These are phyloP conservation scores for Xenotilapia caudafasciata DNA, from an alignment of 2,113 vertebrate species.

Conservation along the genomic window DNA sequence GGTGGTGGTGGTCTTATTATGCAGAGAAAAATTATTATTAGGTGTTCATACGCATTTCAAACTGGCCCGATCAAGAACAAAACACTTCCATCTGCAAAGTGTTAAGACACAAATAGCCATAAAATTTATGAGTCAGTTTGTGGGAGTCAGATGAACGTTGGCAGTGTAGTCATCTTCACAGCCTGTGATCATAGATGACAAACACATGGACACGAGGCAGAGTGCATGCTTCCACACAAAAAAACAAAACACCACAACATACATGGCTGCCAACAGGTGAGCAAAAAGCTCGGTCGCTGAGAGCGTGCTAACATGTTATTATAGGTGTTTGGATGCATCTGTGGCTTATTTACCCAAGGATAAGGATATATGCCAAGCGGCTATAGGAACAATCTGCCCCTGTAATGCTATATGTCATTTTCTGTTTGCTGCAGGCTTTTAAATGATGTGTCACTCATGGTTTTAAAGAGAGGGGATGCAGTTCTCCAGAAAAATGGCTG, in stretches of 20 bases:
- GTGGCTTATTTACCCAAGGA: slow-evolving; percentile 9
- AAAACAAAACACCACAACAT: background rate
- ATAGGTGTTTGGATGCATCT: background rate
- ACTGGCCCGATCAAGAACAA: background rate
- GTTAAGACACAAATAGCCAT: slow-evolving; percentile 14
- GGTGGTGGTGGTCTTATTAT: background rate
- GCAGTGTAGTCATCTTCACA: slow-evolving; percentile 2
- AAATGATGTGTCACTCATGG: background rate
- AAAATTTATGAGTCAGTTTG: slow-evolving; percentile 23
- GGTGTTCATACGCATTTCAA: background rate
- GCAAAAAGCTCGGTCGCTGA: background rate
- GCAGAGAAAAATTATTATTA: background rate
- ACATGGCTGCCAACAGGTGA: background rate
- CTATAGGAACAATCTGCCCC: slow-evolving; percentile 11
- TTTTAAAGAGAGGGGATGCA: background rate
- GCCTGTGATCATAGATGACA: background rate
- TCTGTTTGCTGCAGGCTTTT: background rate
- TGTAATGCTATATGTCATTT: background rate
- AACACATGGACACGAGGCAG: slow-evolving; percentile 6
- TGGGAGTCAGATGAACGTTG: slow-evolving; percentile 23
- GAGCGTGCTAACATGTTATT: background rate
- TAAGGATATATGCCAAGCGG: background rate
- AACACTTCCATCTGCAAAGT: background rate
- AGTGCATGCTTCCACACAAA: background rate
- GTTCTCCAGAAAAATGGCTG: background rate